Conservation (phyloP, 1,140 invertebrate genomes). For the Saccostrea glomerata region DNA sequence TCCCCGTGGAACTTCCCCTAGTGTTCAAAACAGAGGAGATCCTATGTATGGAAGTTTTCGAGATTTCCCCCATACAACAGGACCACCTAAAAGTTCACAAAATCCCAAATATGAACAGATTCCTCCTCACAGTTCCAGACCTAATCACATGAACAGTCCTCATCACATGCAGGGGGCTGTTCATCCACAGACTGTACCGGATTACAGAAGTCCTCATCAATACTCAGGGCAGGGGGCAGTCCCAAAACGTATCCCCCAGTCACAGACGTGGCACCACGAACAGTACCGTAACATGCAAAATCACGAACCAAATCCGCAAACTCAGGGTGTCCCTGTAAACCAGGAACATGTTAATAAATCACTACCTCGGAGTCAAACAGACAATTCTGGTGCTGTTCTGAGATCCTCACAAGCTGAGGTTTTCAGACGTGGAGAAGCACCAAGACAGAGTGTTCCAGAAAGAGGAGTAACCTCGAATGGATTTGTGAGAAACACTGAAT, state of each 20-base stretch:
- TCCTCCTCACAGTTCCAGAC: background rate
- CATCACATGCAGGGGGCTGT: background rate
- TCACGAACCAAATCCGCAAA: conserved; percentile 51
- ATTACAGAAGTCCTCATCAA: conserved; percentile 37
- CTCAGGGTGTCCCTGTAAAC: conserved; percentile 60
- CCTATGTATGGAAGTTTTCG: conserved; percentile 30
- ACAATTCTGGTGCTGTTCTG: conserved; percentile 27
- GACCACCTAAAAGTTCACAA: background rate
- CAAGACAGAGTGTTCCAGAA: conserved; percentile 31
- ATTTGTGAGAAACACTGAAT: conserved; percentile 40
- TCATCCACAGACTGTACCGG: background rate
- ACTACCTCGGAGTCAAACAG: conserved; percentile 22
- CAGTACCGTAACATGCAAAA: conserved; percentile 27
- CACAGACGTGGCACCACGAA: conserved; percentile 59
- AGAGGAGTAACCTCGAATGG: background rate
- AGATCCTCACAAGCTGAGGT: conserved; percentile 41
- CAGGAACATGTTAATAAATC: conserved; percentile 54
- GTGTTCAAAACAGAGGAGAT: background rate
- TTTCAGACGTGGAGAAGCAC: conserved; percentile 35
- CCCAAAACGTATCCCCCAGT: conserved; percentile 62
- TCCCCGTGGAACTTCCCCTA: background rate
- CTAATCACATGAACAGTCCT: conserved; percentile 15
- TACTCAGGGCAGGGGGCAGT: conserved; percentile 60
- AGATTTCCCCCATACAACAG: background rate
- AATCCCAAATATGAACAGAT: background rate